Conservation (phyloP, 2,797 vertebrate genomes). For the Tauraco hartlaubi region DNA sequence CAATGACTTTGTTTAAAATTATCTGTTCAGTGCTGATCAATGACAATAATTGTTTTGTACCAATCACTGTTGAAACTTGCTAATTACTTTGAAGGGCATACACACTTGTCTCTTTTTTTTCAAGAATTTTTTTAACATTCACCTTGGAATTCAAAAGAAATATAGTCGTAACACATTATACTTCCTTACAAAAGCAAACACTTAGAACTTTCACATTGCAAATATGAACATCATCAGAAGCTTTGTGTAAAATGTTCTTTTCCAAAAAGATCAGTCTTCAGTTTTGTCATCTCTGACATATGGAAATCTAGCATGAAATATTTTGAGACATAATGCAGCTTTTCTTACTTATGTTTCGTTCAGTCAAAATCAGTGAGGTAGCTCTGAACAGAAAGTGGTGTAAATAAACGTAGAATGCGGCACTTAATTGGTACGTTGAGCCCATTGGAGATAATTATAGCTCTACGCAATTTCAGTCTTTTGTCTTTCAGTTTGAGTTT, state of each 20-base stretch:
- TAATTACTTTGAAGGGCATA: slow-evolving; percentile 97
- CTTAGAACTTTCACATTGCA: neutral
- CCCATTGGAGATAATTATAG: slow-evolving; percentile 44
- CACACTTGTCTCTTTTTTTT: slow-evolving; percentile 74
- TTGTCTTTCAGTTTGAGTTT: slow-evolving; percentile 50
- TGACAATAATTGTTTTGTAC: slow-evolving; percentile 96
- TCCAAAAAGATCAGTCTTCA: neutral
- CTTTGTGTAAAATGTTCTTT: neutral
- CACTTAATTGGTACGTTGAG: slow-evolving; percentile 3
- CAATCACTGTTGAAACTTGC: slow-evolving; percentile 93
- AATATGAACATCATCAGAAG: neutral
- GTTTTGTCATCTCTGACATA: neutral
- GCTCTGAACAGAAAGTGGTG: neutral
- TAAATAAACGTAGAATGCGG: neutral
- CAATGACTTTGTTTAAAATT: slow-evolving; percentile 99
- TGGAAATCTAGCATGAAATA: neutral
- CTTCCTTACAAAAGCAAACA: neutral
- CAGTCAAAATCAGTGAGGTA: neutral
- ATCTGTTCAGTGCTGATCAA: slow-evolving; percentile 97
- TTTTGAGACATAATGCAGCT: neutral
- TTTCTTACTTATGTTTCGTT: slow-evolving; percentile 8
- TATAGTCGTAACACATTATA: neutral
- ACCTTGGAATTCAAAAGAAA: slow-evolving; percentile 70
- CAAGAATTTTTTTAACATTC: slow-evolving; percentile 55
- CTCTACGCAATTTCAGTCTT: slow-evolving; percentile 11